Conservation (phyloP, 2,888 invertebrate genomes). For the Agrotis segetum region DNA sequence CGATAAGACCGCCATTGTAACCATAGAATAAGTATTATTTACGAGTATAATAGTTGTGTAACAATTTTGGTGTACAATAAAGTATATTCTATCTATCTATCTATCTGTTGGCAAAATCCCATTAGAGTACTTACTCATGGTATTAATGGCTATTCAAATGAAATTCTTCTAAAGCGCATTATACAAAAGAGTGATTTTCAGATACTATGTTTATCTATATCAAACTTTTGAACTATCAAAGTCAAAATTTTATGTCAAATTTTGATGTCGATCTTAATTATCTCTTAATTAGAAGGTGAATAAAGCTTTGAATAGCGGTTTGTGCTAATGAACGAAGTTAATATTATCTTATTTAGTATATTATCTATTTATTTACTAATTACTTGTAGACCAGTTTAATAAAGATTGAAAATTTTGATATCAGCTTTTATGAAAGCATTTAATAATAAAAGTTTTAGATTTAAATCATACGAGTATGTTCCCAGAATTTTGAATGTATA, state of each 20-base stretch:
- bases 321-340: conserved; percentile 1
- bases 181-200: not conserved
- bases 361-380: not conserved
- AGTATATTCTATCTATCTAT: too few species aligned
- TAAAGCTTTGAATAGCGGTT: not conserved
- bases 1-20: too few species aligned
- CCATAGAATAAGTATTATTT: too few species aligned
- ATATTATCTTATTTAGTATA: too few species aligned
- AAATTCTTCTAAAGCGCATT: not conserved
- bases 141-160: too few species aligned
- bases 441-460: not conserved
- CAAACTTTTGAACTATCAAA: not conserved
- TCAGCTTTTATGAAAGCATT: not conserved
- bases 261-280: conserved; percentile 2
- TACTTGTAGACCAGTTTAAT: not conserved
- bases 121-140: too few species aligned
- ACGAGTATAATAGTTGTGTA: too few species aligned
- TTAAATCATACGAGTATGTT: not conserved
- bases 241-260: not conserved
- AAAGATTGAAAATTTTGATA: not conserved
- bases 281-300: not conserved
- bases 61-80: too few species aligned
- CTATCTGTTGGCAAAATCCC: too few species aligned
- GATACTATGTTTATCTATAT: not conserved
- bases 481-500: not conserved